Evolutionary conservation across 1,140 invertebrate genomes (phyloP), one percentile per base, ranked within the genome.

Genomic region (Polypedilum vanderplanki): DNA sequence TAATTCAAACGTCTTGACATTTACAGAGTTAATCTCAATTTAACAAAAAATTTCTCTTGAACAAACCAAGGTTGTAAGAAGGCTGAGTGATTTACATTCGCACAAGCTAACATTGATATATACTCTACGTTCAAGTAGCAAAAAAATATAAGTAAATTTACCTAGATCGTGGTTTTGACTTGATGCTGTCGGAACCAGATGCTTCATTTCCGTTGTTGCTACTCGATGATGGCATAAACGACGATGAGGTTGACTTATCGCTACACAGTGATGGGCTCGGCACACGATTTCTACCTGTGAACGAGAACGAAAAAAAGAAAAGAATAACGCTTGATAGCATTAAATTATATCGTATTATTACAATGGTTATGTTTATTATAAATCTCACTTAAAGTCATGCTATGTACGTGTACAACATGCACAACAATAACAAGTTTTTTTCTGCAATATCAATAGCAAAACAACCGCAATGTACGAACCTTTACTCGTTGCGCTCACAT

Each of bases 401-500:
- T n/a, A 57, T n/a, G 9, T 46, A 46, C 41, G 4, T 57, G 12
- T 57, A 57, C 12, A 40, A 33, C 24, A 33, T 33, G 24, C 24
- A 3, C 24, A 5, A 33, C 5, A 33, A 33, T 33, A 33, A 33
- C 24, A 33, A n/a, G n/a, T n/a, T n/a, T n/a, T n/a, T n/a, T 33
- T 33, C 5, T 33, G 24, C 2, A 33, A 33, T 3, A 33, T 33
- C 18, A 9, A 73, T 8, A 7, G 17, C 7, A 73, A 81, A 82
- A 5, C 24, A 79, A 79, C 79, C 73, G 81, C 77, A 33, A 80
- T 77, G 33, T 5, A 18, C 65, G 80, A 81, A 79, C 85, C 87
- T 79, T 86, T 86, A 79, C 83, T 86, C 74, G 84, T 85, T 75
- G 85, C 84, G 76, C 87, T 87, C 46, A 89, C 90, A 77, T 93